Conservation (phyloP, 2,888 invertebrate genomes). For the Tineola bisselliella region DNA sequence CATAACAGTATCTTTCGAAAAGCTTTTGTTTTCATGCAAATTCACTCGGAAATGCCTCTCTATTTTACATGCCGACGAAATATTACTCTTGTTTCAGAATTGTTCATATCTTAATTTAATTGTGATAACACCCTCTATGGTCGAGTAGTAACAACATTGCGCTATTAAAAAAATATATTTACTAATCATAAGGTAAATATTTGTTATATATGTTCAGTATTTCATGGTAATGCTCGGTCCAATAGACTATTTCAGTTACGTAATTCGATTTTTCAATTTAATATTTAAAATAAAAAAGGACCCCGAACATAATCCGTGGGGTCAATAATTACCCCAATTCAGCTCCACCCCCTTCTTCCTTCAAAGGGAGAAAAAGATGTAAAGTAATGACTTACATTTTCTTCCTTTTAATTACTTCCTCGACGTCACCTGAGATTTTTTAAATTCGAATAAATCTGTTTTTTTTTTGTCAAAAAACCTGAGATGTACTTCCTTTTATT, state of each 20-base stretch:
- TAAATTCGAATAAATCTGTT: background rate
- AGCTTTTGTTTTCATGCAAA: constrained; percentile 11
- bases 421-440: constrained; percentile 25
- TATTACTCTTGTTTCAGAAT: background rate
- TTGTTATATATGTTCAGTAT: no score
- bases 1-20: constrained; percentile 7
- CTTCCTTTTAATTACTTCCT: constrained; percentile 30
- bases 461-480: background rate
- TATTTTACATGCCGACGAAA: background rate
- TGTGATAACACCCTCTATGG: no score
- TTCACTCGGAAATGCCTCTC: background rate
- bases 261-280: no score
- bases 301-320: background rate
- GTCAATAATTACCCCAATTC: constrained; percentile 30
- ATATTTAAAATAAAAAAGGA: background rate
- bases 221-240: no score
- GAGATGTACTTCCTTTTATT: no score
- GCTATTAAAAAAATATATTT: no score
- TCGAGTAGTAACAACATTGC: no score
- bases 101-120: background rate
- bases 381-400: constrained; percentile 29
- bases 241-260: no score
- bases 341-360: constrained; percentile 22
- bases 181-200: no score
- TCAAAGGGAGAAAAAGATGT: constrained; percentile 29